Conservation (phyloP, 2,113 vertebrate species). For the Forbesichthys agassizii region DNA sequence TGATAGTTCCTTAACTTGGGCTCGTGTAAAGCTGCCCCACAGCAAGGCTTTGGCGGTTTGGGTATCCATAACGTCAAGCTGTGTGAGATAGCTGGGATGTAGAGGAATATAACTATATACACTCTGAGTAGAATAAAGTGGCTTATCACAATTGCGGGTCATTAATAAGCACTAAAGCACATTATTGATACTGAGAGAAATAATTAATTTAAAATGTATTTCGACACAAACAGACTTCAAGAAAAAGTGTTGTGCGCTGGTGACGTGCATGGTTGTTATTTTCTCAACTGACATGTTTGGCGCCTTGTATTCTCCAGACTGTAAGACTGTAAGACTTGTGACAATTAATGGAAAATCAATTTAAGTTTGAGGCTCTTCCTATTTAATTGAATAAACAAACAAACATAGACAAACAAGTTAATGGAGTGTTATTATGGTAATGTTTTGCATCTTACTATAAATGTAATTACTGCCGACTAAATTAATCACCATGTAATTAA, state of each 20-base stretch:
- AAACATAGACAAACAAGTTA: conserved; percentile 71
- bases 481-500: conserved; percentile 64
- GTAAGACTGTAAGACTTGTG: conserved; percentile 44
- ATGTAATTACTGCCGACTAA: conserved; percentile 68
- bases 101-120: not conserved
- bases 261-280: conserved; percentile 27
- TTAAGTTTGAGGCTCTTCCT: conserved; percentile 65
- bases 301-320: conserved; percentile 54
- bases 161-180: too few species aligned
- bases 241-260: conserved; percentile 11
- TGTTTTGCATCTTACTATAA: conserved; percentile 62
- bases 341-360: conserved; percentile 64
- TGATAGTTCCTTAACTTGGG: too few species aligned
- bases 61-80: not conserved
- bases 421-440: conserved; percentile 63
- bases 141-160: not conserved
- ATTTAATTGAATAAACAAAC: conserved; percentile 74
- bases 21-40: too few species aligned
- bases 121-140: not conserved
- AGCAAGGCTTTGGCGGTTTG: not conserved
- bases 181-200: conserved; percentile 2
- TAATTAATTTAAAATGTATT: not conserved
- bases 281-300: conserved; percentile 36
- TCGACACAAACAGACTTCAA: conserved; percentile 1
- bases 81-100: not conserved